Evolutionary conservation across 2,888 invertebrate species (phyloP), one percentile per base, ranked within the genome.

Genomic region (Megalurothrips usitatus): DNA sequence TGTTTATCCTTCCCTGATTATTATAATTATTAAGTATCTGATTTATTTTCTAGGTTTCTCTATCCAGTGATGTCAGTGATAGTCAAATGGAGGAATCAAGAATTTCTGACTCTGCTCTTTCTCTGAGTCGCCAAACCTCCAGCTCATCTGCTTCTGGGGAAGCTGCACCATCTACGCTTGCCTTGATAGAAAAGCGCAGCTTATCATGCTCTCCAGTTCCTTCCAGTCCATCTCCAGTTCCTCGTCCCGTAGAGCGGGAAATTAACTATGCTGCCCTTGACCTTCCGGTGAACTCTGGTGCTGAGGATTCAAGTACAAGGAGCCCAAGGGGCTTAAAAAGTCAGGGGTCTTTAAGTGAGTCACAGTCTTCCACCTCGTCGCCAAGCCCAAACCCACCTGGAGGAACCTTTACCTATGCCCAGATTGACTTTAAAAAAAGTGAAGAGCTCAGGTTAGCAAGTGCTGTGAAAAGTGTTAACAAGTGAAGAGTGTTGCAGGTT

Each of bases 361-460:
- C 83, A 80, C 84, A 82, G 83, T 84, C 84, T 17, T 84, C 84
- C 80, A 83, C 83, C 81, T 84, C 84, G 81, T 86, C 85, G 82
- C 85, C 86, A 80, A 84, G 83, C 80, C 84, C 85, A 47, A 84
- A 83, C 80, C 85, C 83, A 81, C 84, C 85, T 81, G 85, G 84
- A 83, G 85, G 85, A 82, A 86, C 84, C 81, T 91, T 92, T 85
- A 90, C 90, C 75, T 95, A 95, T 87, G 94, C 94, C 83, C 92
- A 94, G 88, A 94, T 95, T 83, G 94, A 94, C 89, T 95, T 94
- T 87, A 89, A 91, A 52, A 91, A 92, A 87, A 90, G 91, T 86
- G 91, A 91, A 84, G 87, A 87, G 82, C 85, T 89, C 17, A 26
- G 68, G 68, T 26, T 26, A 23, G 23, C 68, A 75, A 75, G 68